These are phyloP conservation scores for Saimiri boliviensis DNA, from an alignment of 2,113 vertebrate genomes.

Conservation along the genomic window DNA sequence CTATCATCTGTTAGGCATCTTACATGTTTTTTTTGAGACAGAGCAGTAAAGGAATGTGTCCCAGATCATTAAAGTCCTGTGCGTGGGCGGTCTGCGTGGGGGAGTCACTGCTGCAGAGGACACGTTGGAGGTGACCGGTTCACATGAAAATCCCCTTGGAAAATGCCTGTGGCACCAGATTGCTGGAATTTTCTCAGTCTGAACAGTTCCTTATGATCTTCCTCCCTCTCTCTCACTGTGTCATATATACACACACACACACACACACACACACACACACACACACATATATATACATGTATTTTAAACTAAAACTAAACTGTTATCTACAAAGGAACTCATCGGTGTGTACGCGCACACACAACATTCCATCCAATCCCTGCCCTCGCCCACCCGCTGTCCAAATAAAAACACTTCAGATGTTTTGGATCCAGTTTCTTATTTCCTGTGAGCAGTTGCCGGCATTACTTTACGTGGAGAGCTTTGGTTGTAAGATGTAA, in stretches of 20 bases:
- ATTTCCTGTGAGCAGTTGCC: not conserved
- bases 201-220: not conserved
- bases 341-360: not conserved
- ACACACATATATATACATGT: not conserved
- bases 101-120: not conserved
- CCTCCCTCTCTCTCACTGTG: not conserved
- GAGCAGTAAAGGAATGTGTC: constrained; percentile 52
- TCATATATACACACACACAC: too few relatives aligned
- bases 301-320: constrained; percentile 32
- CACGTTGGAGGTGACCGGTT: not conserved
- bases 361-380: not conserved
- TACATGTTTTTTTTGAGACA: constrained; percentile 49
- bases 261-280: too few relatives aligned
- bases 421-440: constrained; percentile 43
- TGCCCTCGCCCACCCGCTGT: not conserved
- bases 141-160: not conserved
- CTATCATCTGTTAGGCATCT: constrained; percentile 51
- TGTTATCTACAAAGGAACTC: not conserved
- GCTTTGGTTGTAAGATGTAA: not conserved
- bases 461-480: not conserved
- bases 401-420: constrained; percentile 48
- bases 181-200: not conserved
- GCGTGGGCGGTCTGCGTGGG: constrained; percentile 3
- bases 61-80: constrained; percentile 44
- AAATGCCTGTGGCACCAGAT: not conserved